Evolutionary conservation across 64 coral and sea anemone species (phyloP), one percentile per base, ranked within the genome.

Genomic region (Anthopleura sola): DNA sequence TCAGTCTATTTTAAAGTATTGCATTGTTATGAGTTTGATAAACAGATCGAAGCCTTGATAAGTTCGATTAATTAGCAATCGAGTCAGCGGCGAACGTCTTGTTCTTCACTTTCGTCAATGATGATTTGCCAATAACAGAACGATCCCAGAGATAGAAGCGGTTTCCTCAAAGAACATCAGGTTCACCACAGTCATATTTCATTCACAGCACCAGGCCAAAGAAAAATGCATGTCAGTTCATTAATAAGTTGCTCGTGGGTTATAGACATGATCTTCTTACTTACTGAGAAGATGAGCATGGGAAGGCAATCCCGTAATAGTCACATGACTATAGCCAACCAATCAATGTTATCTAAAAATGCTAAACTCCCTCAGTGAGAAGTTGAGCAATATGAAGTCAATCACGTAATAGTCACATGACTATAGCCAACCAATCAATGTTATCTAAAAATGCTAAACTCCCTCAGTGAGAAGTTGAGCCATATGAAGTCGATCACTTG

Each of bases 11-110:
- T 47, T 16, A 48, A 79, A 48, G 44, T 44, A 21, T 21, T 48
- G 76, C 76, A 38, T n/a, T 79, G 38, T 44, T 79, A 48, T 26
- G 36, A 79, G 76, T 79, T 79, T 44, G 47, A 79, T 79, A 79
- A 79, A 44, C 76, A 79, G 76, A 79, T 79, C 76, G 18, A 78
- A 48, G 37, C 3, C 76, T 48, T 79, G 76, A 79, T 79, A 79
- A 46, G 36, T 26, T 79, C 76, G 66, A 71, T 71, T 71, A 71
- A 71, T 71, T 71, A 71, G 31, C 66, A 33, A 71, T 71, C 66
- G 66, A 34, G 29, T 71, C 66, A 32, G 66, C 66, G 66, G n/a
- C 9, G 29, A 71, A 32, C 66, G 28, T 71, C 66, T 9, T 32
- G 66, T 29, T 71, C 13, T 32, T 71, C 66, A 71, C 11, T 71